These are phyloP conservation scores for Dipodomys spectabilis DNA, from an alignment of 2,113 vertebrate species.

Conservation along the genomic window DNA sequence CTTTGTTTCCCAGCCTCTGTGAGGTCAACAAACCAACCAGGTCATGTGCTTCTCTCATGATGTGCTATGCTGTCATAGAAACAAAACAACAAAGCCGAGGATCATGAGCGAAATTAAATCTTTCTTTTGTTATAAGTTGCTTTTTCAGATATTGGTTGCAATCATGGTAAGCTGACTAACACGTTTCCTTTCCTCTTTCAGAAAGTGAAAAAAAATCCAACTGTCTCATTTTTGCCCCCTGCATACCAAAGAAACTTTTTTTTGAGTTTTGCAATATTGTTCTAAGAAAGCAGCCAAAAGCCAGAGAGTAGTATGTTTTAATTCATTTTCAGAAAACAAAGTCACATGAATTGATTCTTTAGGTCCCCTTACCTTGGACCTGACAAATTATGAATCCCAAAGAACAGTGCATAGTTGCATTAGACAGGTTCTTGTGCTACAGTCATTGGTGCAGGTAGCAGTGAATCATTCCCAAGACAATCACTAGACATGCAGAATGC, in stretches of 20 bases:
- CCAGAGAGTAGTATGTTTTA: conserved; percentile 80
- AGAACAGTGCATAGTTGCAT: conserved; percentile 86
- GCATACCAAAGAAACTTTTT: not conserved
- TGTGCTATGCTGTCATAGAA: too few relatives aligned
- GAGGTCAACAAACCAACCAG: not conserved
- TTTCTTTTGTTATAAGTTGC: not conserved
- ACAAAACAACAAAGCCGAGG: not conserved
- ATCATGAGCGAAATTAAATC: not conserved
- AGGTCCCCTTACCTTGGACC: conserved; percentile 72
- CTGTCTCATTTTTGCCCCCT: not conserved
- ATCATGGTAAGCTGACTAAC: not conserved
- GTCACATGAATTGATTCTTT: conserved; percentile 81
- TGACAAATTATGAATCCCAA: conserved; percentile 82
- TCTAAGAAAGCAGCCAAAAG: conserved; percentile 71
- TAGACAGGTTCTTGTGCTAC: conserved; percentile 71
- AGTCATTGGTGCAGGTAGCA: conserved; percentile 81
- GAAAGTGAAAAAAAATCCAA: not conserved
- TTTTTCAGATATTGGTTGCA: not conserved
- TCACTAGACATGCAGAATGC: conserved; percentile 87
- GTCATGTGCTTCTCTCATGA: not conserved
- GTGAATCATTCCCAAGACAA: conserved; percentile 86
- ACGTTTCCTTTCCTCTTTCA: not conserved
- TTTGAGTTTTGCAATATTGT: not conserved
- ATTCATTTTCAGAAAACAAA: conserved; percentile 84
- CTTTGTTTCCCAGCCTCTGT: not conserved